Evolutionary conservation across 1,140 invertebrate genomes (phyloP).

Genomic region (Cydia fagiglandana): DNA sequence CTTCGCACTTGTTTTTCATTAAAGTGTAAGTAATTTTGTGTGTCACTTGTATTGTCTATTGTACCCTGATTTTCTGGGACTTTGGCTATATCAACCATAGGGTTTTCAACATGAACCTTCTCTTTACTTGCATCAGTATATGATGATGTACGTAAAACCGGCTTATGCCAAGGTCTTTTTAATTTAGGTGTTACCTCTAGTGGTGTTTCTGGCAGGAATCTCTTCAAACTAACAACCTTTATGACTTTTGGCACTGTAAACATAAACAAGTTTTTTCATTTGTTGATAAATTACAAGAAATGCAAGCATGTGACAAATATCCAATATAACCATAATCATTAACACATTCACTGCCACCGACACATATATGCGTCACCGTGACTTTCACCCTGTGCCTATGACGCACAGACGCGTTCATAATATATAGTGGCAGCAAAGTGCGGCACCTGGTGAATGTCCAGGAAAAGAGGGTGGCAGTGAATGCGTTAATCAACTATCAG

Average conservation of each 20-base stretch:
- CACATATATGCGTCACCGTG: no score
- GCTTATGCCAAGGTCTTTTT: not conserved
- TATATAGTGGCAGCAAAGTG: no score
- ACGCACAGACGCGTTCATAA: no score
- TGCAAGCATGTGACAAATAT: not conserved
- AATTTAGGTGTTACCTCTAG: not conserved
- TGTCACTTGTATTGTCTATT: not conserved
- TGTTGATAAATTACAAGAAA: not conserved
- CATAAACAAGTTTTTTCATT: not conserved
- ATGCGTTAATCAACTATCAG: no score
- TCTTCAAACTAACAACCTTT: constrained; percentile 12
- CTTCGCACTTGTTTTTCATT: not conserved
- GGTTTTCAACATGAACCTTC: not conserved
- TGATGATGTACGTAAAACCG: not conserved
- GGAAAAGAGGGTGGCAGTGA: no score
- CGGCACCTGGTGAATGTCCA: no score
- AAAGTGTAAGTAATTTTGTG: not conserved
- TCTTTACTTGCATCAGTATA: not conserved
- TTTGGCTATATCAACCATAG: not conserved
- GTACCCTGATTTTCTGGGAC: not conserved
- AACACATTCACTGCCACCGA: no score
- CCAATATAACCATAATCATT: no score
- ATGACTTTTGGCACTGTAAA: constrained; percentile 8
- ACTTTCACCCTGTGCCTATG: no score
- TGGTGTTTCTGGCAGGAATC: not conserved